These are phyloP conservation scores for Alethe castanea DNA, from an alignment of 2,113 vertebrate genomes.

Conservation along the genomic window DNA sequence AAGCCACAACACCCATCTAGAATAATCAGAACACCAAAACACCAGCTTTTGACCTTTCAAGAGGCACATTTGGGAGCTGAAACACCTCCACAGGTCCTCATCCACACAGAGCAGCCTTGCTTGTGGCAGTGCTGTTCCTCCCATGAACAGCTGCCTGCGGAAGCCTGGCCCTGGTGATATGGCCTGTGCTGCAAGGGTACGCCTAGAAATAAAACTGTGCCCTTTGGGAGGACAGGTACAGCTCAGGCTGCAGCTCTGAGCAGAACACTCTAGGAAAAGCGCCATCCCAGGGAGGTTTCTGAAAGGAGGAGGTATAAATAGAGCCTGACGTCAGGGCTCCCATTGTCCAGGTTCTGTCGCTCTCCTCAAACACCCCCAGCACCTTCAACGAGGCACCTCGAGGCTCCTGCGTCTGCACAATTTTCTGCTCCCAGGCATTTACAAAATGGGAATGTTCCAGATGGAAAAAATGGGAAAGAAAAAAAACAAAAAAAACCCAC, in stretches of 20 bases:
- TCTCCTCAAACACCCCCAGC: neutral
- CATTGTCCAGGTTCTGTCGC: neutral
- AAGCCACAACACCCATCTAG: neutral
- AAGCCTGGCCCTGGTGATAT: neutral
- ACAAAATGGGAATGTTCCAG: neutral
- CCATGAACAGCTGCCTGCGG: neutral
- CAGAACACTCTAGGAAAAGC: conserved; percentile 40
- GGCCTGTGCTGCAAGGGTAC: neutral
- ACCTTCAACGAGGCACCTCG: neutral
- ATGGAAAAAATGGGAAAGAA: neutral
- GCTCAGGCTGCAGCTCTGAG: conserved; percentile 10
- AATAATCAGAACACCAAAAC: neutral
- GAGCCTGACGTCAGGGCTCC: conserved; percentile 4
- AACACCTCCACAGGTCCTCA: neutral
- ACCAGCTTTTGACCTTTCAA: neutral
- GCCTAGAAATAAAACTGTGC: conserved; percentile 23
- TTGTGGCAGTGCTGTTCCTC: neutral
- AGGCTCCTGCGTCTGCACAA: neutral
- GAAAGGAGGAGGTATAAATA: conserved; percentile 59
- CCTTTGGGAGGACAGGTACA: conserved; percentile 14
- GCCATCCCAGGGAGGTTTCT: neutral
- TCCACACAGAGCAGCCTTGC: neutral
- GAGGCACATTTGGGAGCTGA: neutral
- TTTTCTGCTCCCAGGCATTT: conserved; percentile 47
- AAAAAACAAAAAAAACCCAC: neutral